Evolutionary conservation across 2,797 vertebrate species (phyloP), one percentile per base, ranked within the genome.

Genomic region (Polyboroides typus): DNA sequence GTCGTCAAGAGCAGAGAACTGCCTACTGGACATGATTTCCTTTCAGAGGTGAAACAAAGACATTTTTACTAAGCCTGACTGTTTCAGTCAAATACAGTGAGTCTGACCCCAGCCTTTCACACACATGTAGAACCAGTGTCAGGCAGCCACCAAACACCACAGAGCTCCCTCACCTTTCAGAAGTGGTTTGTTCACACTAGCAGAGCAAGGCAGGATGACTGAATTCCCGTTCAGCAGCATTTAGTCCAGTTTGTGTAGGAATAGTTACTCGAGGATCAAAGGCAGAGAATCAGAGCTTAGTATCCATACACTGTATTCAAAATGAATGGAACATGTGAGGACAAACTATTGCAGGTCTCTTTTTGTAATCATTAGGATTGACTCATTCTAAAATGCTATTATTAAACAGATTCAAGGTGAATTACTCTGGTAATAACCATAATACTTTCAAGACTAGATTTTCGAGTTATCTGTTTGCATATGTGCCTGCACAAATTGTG

Each of bases 171-270:
- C 50, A 34, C n/a, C 76, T 90, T 71, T 74, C 62, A 78, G 56
- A 33, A 91, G 21, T 26, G 33, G 34, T 53, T 91, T 79, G 53
- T 58, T 81, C 84, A 48, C 33, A 45, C 33, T 22, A 68, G 53
- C 72, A 86, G 79, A 42, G 68, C 62, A 74, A 42, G 2, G 8
- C 47, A 47, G 64, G 31, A 27, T 7, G 36, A 12, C 33, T 33
- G 66, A 66, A 76, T 92, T 93, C 76, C 62, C 47, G 52, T 90
- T 82, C 81, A 84, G 40, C 64, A 89, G 81, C 64, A 47, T 38
- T 86, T 18, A 38, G 38, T 62, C 67, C 40, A 27, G 20, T 71
- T 74, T 90, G 42, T 15, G 2, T 42, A 62, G 81, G 53, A 89
- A 76, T 47, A 62, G 71, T 55, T 62, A 64, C 33, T 56, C 6